Percentiles rank a stretch among this genome's conserved stretches.
These are phyloP conservation scores for Zaprionus lachaisei DNA, from an alignment of 1,140 invertebrate genomes.

Conservation along the genomic window DNA sequence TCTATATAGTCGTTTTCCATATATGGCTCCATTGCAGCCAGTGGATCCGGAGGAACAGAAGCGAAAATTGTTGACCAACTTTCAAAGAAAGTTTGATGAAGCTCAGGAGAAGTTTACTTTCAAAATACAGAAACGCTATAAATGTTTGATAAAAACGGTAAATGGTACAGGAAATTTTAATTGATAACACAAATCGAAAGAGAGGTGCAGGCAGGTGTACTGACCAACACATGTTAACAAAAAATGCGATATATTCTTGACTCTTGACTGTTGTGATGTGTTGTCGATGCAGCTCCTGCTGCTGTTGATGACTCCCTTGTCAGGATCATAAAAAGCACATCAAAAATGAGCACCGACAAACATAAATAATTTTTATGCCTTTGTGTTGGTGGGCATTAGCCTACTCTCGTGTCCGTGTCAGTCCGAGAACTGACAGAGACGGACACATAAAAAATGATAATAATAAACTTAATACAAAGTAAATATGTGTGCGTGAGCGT, in stretches of 20 bases:
- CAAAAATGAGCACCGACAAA: conserved; percentile 71
- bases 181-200: neutral
- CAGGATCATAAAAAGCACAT: conserved; percentile 71
- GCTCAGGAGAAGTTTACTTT: conserved; percentile 74
- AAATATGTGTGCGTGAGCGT: conserved; percentile 79
- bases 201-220: neutral
- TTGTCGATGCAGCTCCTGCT: conserved; percentile 17
- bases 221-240: conserved; percentile 56
- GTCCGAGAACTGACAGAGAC: conserved; percentile 28
- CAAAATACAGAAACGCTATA: conserved; percentile 84
- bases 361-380: conserved; percentile 78
- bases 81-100: conserved; percentile 47
- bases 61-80: conserved; percentile 49
- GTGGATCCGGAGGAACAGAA: conserved; percentile 86
- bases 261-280: conserved; percentile 13
- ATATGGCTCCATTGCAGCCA: conserved; percentile 85
- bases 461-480: conserved; percentile 80
- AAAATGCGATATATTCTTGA: neutral
- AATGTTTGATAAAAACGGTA: conserved; percentile 85
- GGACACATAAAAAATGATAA: conserved; percentile 80
- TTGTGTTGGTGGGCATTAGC: conserved; percentile 25
- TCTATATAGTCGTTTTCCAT: conserved; percentile 76
- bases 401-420: neutral
- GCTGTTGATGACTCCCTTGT: conserved; percentile 47
- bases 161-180: conserved; percentile 29